Evolutionary conservation across 1,140 invertebrate species (phyloP), one percentile per base, ranked within the genome.

Genomic region (Micrasema minimum): DNA sequence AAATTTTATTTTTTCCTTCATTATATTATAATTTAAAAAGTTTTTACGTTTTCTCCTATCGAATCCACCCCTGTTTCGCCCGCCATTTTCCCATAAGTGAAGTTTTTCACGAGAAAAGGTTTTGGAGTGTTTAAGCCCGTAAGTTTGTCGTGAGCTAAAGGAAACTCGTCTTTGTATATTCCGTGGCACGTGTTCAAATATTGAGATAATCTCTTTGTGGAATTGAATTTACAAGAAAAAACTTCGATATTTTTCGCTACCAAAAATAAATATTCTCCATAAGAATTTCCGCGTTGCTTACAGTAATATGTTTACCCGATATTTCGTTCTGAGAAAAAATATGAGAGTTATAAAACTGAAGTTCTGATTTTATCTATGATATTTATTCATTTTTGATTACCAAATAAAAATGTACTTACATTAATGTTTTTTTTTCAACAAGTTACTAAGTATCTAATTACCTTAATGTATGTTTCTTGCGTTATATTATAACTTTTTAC

Each of bases 41-140:
- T n/a, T n/a, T n/a, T n/a, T n/a, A n/a, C n/a, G n/a, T n/a, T n/a
- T n/a, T n/a, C n/a, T n/a, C n/a, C n/a, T n/a, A n/a, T n/a, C n/a
- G n/a, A n/a, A 10, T n/a, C 10, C 57, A 31, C 57, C 61, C 22
- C 20, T 53, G 50, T 12, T 11, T 46, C 16, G 26, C 43, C 18
- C 53, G 53, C 51, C 23, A 61, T 69, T 59, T 67, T 61, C 41
- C 50, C 66, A 48, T 69, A 69, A 69, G 66, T 69, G 59, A 69
- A 69, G 57, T 69, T 64, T 57, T 45, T 62, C 65, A 12, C 57
- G 35, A 50, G 48, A 45, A 46, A 69, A 51, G 67, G 22, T 62
- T 64, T 46, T 62, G 37, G 55, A 69, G 67, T 62, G 50, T 38
- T 55, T 53, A 41, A 59, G 37, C 43, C 59, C 66, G 53, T 20